A percentile compares a stretch with the other conserved stretches of the same genome.
Evolutionary conservation across 2,888 invertebrate genomes (phyloP).

Genomic region (Lithophane socia): DNA sequence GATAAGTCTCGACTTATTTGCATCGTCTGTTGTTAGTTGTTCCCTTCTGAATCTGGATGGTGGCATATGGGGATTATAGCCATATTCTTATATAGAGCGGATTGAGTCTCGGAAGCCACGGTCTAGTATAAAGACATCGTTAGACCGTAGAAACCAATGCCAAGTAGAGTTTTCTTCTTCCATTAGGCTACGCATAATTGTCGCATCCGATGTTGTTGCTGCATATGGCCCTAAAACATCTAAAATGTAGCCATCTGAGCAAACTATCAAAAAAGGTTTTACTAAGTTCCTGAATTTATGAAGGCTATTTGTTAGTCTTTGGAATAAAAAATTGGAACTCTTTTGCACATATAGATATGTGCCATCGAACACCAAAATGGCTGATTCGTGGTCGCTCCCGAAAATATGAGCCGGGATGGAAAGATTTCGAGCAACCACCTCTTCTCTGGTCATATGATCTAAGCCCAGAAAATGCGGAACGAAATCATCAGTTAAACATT

Average conservation of each 20-base stretch:
- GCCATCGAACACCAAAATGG: constrained; percentile 11
- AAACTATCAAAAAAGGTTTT: constrained; percentile 39
- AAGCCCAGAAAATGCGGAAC: constrained; percentile 23
- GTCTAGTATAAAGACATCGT: constrained; percentile 12
- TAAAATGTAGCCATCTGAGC: constrained; percentile 36
- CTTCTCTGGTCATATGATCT: constrained; percentile 6
- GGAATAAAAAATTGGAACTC: constrained; percentile 51
- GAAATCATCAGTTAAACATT: constrained; percentile 18
- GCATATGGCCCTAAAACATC: constrained; percentile 36
- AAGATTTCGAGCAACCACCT: constrained; percentile 1
- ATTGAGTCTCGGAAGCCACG: constrained; percentile 12
- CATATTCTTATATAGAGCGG: constrained; percentile 1
- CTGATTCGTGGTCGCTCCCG: neutral
- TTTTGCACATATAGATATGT: constrained; percentile 55
- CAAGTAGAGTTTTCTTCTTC: constrained; percentile 16
- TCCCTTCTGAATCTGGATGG: constrained; percentile 19
- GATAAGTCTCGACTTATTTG: constrained; percentile 21
- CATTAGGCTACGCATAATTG: constrained; percentile 32
- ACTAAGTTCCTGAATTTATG: constrained; percentile 36
- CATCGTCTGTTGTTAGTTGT: constrained; percentile 28
- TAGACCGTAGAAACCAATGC: constrained; percentile 1
- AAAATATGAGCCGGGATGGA: constrained; percentile 5
- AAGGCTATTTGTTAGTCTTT: constrained; percentile 10
- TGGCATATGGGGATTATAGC: constrained; percentile 28
- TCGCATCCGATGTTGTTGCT: constrained; percentile 36